phyloP scores from a whole-genome alignment of 92 coral and sea anemone genomes.

The Pocillopora meandrina region DNA sequence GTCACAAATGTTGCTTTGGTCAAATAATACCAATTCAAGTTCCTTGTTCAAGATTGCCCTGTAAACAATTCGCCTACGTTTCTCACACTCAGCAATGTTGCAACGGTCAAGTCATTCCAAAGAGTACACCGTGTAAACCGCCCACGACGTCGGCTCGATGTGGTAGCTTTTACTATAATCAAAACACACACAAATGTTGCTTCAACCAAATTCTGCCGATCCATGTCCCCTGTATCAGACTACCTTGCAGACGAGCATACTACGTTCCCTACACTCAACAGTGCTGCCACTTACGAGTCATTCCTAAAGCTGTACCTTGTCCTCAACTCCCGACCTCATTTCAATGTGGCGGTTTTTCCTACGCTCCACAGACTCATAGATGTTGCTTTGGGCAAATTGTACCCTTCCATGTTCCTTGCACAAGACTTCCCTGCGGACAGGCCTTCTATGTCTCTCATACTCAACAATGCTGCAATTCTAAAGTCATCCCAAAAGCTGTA shows the following conservation, averaged over 20 bases:
- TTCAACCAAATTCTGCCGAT: conserved; percentile 16
- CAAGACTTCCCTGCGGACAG: conserved; percentile 15
- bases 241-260: background rate
- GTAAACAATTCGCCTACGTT: conserved; percentile 1
- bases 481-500: background rate
- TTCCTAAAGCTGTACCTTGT: conserved; percentile 2
- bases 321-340: background rate
- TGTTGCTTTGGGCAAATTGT: conserved; percentile 1
- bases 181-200: background rate
- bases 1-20: conserved; percentile 14
- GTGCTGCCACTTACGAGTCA: background rate
- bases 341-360: background rate
- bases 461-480: conserved; percentile 3
- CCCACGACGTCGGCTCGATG: background rate
- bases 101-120: conserved; percentile 26
- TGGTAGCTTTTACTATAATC: conserved; percentile 9
- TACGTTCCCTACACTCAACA: conserved; percentile 14
- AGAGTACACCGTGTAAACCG: conserved; percentile 14
- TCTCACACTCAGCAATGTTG: conserved; percentile 29
- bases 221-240: conserved; percentile 1
- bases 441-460: conserved; percentile 10
- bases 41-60: background rate
- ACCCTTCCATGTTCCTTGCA: background rate
- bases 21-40: background rate
- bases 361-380: background rate